Evolutionary conservation across 1,140 invertebrate genomes (phyloP), one percentile per base, ranked within the genome.

Genomic region (Cyclargus thomasi): DNA sequence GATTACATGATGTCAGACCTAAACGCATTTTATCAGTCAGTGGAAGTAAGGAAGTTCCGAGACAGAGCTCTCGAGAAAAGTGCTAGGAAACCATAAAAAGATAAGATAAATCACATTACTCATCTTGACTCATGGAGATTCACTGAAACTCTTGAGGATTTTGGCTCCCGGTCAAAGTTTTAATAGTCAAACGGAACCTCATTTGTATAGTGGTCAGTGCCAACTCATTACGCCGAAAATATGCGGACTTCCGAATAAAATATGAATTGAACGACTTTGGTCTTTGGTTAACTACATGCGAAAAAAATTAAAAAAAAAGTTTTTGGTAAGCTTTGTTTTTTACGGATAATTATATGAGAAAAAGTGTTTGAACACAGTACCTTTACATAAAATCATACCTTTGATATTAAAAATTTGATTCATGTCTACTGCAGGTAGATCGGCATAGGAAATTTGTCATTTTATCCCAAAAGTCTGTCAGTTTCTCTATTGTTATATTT

Each of bases 111-210:
- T 59, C 55, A 59, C 55, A 59, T 59, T 59, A 59, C 55, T 20
- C 55, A 59, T 59, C 55, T 59, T 59, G 55, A 59, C 16, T 59
- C 55, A 59, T 11, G 55, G 55, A n/a, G 14, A n/a, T 59, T 59
- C 17, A n/a, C 55, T 59, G 55, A 59, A 59, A 55, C 53, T 59
- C 14, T 59, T 17, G 17, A 59, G 55, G 55, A 17, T 59, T 59
- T 59, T 59, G 55, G 55, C 55, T 59, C 16, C 55, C 55, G 55
- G 55, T 59, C 55, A 59, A 59, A 4, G 55, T 59, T 59, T 59
- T 21, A 59, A 59, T 59, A 59, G 55, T 59, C 55, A 59, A 59
- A 59, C 55, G 55, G 55, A 59, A 59, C 55, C 16, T 59, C 16
- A 17, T 59, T 59, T 59, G 21, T 59, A 59, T 17, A 18, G 55